Percentiles rank a stretch among this genome's conserved stretches.
These are phyloP conservation scores for Spodoptera picta DNA, from an alignment of 2,888 invertebrate genomes.

Conservation along the genomic window DNA sequence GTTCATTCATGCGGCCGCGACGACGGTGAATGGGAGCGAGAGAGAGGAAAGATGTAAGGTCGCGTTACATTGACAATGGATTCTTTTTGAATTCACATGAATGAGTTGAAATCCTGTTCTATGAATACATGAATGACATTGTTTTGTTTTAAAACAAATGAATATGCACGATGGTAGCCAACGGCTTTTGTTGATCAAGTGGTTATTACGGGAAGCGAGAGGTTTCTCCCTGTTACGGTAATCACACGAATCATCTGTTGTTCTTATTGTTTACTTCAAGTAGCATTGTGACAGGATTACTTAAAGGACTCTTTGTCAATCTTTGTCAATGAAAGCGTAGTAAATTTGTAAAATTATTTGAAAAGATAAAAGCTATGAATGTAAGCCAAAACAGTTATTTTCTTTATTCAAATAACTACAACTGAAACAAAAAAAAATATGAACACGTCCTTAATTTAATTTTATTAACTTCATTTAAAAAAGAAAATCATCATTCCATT, in stretches of 20 bases:
- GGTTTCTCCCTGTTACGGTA: constrained; percentile 58
- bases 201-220: constrained; percentile 64
- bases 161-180: constrained; percentile 63
- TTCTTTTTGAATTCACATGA: constrained; percentile 73
- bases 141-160: constrained; percentile 82
- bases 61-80: constrained; percentile 83
- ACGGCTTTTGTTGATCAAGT: constrained; percentile 64
- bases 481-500: no score
- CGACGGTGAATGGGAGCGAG: constrained; percentile 85
- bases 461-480: no score
- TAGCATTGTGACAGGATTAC: constrained; percentile 27
- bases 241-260: constrained; percentile 52
- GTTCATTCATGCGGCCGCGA: constrained; percentile 85
- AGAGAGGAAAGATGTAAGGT: constrained; percentile 79
- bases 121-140: constrained; percentile 77
- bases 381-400: neutral
- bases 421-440: no score
- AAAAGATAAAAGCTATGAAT: constrained; percentile 1
- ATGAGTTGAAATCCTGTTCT: constrained; percentile 79
- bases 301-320: constrained; percentile 5
- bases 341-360: constrained; percentile 19
- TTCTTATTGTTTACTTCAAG: constrained; percentile 46
- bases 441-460: no score
- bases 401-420: no score
- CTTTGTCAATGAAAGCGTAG: constrained; percentile 23